phyloP scores from a whole-genome alignment of 2,113 vertebrate species.

The Sciurus niger region DNA sequence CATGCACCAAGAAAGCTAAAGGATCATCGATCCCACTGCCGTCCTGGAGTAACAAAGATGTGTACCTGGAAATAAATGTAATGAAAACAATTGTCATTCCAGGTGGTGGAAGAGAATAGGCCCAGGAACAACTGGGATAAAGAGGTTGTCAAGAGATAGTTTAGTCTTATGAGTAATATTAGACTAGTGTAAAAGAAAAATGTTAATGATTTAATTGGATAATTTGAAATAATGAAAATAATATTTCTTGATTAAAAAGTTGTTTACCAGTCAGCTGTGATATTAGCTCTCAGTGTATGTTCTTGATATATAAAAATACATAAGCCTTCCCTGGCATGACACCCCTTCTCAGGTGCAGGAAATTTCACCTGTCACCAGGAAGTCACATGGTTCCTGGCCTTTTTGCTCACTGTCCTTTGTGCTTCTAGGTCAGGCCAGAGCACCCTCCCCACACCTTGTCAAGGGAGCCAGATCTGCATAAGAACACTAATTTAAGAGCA shows the following conservation, averaged over 20 bases:
- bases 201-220: not conserved
- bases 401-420: not conserved
- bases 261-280: not conserved
- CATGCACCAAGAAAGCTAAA: not conserved
- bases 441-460: rapidly evolving
- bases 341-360: not conserved
- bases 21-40: not conserved
- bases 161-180: not conserved
- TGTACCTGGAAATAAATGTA: not conserved
- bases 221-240: conserved; percentile 43
- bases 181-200: conserved; percentile 37
- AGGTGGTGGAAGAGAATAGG: too few species aligned
- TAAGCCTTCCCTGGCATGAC: not conserved
- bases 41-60: not conserved
- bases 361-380: not conserved
- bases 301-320: not conserved
- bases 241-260: not conserved
- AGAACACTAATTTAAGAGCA: not conserved
- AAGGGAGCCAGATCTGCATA: not conserved
- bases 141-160: not conserved
- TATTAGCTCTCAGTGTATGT: not conserved
- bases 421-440: not conserved
- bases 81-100: not conserved
- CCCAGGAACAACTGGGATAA: not conserved
- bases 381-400: not conserved